Percentiles rank a stretch among this genome's conserved stretches.
Conservation (phyloP, 2,797 vertebrate species). For the Selene dorsalis region DNA sequence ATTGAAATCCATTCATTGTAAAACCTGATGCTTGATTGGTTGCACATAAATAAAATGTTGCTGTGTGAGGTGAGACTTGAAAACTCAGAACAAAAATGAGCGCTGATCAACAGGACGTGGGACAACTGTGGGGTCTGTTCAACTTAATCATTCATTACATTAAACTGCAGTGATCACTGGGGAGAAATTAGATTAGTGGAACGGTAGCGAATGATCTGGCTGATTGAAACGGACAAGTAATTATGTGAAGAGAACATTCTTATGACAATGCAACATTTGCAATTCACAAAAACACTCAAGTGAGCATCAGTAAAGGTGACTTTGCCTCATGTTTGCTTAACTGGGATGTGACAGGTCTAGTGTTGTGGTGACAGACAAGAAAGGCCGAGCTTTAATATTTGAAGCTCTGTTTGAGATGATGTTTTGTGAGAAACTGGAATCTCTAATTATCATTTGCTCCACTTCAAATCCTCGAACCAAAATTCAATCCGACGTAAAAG, state of each 20-base stretch:
- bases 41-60: neutral
- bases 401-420: neutral
- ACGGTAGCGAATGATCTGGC: neutral
- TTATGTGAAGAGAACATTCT: neutral
- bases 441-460: neutral
- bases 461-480: slow-evolving; percentile 17
- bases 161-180: neutral
- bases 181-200: neutral
- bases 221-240: neutral
- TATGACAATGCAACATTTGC: neutral
- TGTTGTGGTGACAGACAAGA: too few species aligned
- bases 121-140: slow-evolving; percentile 1
- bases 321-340: neutral
- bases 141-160: slow-evolving; percentile 13
- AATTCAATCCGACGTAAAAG: slow-evolving; percentile 6
- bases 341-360: neutral
- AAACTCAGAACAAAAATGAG: neutral
- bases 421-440: neutral
- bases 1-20: slow-evolving; percentile 35
- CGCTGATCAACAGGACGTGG: too few species aligned
- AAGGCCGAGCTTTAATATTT: neutral
- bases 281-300: neutral
- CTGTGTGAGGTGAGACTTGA: slow-evolving; percentile 4
- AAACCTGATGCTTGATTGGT: slow-evolving; percentile 1
- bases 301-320: neutral